Percentiles rank a stretch among this genome's conserved stretches.
Evolutionary conservation across 2,888 invertebrate genomes (phyloP).

Genomic region (Sinhomidia bicolor): DNA sequence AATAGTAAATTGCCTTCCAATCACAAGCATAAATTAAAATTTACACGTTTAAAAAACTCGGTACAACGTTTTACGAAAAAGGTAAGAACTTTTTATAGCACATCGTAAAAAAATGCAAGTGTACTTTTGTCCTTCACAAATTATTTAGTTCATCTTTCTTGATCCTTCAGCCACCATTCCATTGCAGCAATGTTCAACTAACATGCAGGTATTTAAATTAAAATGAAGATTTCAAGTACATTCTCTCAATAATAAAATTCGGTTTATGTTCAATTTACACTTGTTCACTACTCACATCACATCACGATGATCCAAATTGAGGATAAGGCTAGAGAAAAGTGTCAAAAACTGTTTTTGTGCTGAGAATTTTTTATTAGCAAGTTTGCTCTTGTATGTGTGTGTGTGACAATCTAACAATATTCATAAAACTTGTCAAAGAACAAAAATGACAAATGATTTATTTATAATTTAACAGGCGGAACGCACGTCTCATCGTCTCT

Average conservation of each 20-base stretch:
- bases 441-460: slow-evolving; percentile 17
- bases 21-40: background rate
- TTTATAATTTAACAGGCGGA: slow-evolving; percentile 41
- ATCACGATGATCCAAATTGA: no score
- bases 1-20: background rate
- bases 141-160: background rate
- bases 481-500: slow-evolving; percentile 33
- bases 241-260: no score
- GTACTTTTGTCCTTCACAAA: slow-evolving; percentile 21
- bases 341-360: slow-evolving; percentile 1
- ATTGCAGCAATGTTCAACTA: background rate
- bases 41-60: background rate
- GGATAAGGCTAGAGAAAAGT: background rate
- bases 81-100: background rate
- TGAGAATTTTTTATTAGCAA: background rate
- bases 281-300: background rate
- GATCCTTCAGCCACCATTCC: no score
- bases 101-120: background rate
- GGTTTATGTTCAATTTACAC: background rate
- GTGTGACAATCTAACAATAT: background rate
- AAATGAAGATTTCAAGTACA: no score
- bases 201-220: background rate
- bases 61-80: background rate
- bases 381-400: slow-evolving; percentile 11
- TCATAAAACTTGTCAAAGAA: background rate